Evolutionary conservation across 2,797 vertebrate genomes (phyloP), one percentile per base, ranked within the genome.

Genomic region (Distichodus sexfasciatus): DNA sequence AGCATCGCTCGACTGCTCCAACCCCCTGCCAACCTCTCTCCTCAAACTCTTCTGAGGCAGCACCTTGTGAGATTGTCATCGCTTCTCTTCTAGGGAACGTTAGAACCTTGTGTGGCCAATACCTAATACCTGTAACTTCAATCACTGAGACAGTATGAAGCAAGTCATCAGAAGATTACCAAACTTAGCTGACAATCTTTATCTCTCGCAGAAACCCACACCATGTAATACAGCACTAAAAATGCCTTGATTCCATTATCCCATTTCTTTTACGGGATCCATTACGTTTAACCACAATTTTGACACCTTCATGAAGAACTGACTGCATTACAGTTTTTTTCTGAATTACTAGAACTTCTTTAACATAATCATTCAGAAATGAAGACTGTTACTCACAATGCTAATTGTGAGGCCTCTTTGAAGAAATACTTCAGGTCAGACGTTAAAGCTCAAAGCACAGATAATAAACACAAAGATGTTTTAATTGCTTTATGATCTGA

Each of bases 21-120:
- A 61, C 73, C 54, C 26, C 17, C 62, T n/a, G n/a, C 23, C 54
- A 63, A 57, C 19, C 58, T 53, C 65, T 28, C 36, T 15, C 50
- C 50, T 51, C 24, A 6, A 47, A 54, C 38, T 65, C 78, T 3
- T 12, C 62, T 72, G 74, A 74, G 23, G 71, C 66, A 75, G 59
- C 72, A 70, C 78, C 74, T 82, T 76, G 65, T 68, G 72, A 76
- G 64, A 86, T 82, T 86, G 82, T 89, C 86, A 87, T 81, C 83
- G 78, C 83, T 74, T 85, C 77, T 58, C 77, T 73, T 69, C 66
- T 11, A 19, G 58, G 76, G 82, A 87, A 88, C 84, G 82, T 82
- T 82, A 85, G 81, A 86, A 80, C 76, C 54, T 72, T 87, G 87
- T 86, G 84, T 87, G 76, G 60, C 67, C 72, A 79, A n/a, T n/a